Percentiles rank a stretch among this genome's conserved stretches.
phyloP scores from a whole-genome alignment of 2,888 invertebrate species.

The Mellilla xanthometata region DNA sequence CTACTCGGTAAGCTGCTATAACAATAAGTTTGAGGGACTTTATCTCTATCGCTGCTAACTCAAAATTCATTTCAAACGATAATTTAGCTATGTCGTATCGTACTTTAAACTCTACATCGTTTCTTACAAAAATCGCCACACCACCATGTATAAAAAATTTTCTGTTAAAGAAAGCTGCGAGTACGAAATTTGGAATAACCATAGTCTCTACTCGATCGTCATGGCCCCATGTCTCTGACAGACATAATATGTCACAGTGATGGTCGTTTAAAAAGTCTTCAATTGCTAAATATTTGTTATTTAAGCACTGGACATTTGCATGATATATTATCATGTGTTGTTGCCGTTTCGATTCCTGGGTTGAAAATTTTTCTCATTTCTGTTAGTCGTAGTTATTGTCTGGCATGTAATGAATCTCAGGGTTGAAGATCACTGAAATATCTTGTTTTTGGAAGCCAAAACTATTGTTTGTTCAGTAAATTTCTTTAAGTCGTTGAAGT shows the following conservation, averaged over 20 bases:
- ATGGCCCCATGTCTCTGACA: slow-evolving; percentile 1
- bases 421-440: neutral
- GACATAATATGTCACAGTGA: slow-evolving; percentile 1
- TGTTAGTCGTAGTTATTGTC: too few species aligned
- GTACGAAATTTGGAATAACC: neutral
- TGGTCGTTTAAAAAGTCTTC: slow-evolving; percentile 1
- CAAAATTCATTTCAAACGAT: slow-evolving; percentile 3
- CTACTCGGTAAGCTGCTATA: neutral
- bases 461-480: neutral
- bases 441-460: neutral
- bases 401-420: neutral
- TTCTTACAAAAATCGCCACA: neutral
- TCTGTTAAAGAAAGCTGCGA: neutral
- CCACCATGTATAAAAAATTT: slow-evolving; percentile 2
- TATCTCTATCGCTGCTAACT: slow-evolving; percentile 1
- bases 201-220: slow-evolving; percentile 1
- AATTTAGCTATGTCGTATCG: neutral
- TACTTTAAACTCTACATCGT: neutral
- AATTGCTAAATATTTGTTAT: neutral
- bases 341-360: neutral
- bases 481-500: neutral
- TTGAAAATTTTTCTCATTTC: neutral
- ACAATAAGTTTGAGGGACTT: neutral
- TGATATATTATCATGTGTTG: neutral
- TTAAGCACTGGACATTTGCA: slow-evolving; percentile 1